Conservation (phyloP, 1,140 invertebrate species). For the Hyles vespertilio region DNA sequence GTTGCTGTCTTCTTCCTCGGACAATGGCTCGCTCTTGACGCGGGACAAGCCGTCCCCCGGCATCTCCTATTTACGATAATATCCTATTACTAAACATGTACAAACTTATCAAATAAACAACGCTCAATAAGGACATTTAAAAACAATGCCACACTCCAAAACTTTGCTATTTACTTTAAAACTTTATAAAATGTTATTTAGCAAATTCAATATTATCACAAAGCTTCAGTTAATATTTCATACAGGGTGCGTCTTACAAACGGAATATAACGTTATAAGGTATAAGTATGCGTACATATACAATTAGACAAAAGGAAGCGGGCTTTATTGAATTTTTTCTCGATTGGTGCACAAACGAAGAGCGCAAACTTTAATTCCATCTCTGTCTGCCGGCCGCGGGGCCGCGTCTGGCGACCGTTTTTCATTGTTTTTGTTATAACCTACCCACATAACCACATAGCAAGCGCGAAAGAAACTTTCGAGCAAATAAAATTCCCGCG, state of each 20-base stretch:
- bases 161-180: too few species aligned
- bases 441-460: slow-evolving; percentile 17
- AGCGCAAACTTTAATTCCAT: slow-evolving; percentile 54
- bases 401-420: slow-evolving; percentile 4
- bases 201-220: too few species aligned
- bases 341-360: slow-evolving; percentile 69
- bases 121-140: too few species aligned
- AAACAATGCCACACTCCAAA: too few species aligned
- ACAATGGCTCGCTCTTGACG: slow-evolving; percentile 56
- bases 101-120: too few species aligned
- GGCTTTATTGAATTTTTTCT: slow-evolving; percentile 73
- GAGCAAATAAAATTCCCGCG: slow-evolving; percentile 31
- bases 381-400: slow-evolving; percentile 44
- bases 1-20: slow-evolving; percentile 51
- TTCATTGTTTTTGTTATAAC: slow-evolving; percentile 46
- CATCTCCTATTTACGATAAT: slow-evolving; percentile 42
- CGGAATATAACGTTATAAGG: slow-evolving; percentile 37
- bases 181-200: too few species aligned
- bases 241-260: slow-evolving; percentile 18
- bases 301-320: slow-evolving; percentile 71
- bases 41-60: slow-evolving; percentile 36
- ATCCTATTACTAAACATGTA: too few species aligned
- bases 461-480: slow-evolving; percentile 25
- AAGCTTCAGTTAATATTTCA: too few species aligned
- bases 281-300: slow-evolving; percentile 55